These are phyloP conservation scores for Gallirallus australis DNA, from an alignment of 2,797 vertebrate genomes.

Conservation along the genomic window DNA sequence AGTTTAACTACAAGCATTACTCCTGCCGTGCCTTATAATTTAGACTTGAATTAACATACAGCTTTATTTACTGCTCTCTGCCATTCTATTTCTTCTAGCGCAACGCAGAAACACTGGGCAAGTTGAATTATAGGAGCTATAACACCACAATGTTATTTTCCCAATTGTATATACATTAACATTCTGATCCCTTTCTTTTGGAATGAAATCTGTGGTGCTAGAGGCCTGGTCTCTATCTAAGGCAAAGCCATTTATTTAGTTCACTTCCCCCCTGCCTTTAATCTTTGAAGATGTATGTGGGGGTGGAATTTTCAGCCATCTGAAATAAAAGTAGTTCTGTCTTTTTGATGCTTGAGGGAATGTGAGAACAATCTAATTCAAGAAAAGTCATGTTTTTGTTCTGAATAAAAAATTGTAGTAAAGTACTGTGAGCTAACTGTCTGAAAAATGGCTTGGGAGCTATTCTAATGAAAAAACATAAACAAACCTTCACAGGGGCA, in stretches of 20 bases:
- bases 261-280: neutral
- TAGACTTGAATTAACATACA: neutral
- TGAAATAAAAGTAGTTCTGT: conserved; percentile 3
- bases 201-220: neutral
- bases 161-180: neutral
- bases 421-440: neutral
- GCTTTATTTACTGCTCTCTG: conserved; percentile 35
- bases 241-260: neutral
- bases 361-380: neutral
- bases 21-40: neutral
- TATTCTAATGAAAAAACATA: neutral
- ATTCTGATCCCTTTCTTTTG: neutral
- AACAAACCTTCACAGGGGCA: neutral
- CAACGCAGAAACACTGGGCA: neutral
- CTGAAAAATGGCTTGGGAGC: neutral
- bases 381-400: neutral
- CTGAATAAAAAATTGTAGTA: neutral
- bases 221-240: neutral
- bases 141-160: neutral
- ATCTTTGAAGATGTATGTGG: neutral
- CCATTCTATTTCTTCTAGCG: neutral
- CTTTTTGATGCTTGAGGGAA: neutral
- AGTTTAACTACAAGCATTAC: conserved; percentile 23
- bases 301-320: neutral
- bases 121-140: neutral